These are phyloP conservation scores for Malurus splendens DNA, from an alignment of 2,797 vertebrate genomes.

Conservation along the genomic window DNA sequence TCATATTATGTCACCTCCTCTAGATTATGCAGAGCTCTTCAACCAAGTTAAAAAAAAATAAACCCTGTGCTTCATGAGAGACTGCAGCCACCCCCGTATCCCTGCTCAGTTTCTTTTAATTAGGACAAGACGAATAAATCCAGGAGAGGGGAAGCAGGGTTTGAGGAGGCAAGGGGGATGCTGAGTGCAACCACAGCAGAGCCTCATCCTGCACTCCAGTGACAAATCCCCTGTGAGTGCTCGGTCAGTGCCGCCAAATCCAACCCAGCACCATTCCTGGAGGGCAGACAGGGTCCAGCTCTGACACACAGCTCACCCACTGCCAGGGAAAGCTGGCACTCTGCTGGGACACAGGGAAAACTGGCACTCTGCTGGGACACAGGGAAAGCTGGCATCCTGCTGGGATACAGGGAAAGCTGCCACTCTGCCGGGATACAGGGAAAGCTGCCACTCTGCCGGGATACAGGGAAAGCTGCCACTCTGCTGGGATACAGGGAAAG, in stretches of 20 bases:
- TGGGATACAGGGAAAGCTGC: neutral
- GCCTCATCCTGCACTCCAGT: neutral
- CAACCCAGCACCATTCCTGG: accelerated
- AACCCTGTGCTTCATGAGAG: neutral
- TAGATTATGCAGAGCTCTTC: neutral
- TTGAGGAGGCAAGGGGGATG: neutral
- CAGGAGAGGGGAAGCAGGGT: neutral
- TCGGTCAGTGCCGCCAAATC: accelerated
- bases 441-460: neutral
- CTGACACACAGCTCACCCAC: neutral
- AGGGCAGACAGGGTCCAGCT: neutral
- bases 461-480: neutral
- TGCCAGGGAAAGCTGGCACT: neutral
- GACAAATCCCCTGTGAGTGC: neutral
- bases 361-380: neutral
- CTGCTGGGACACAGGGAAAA: neutral
- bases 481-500: neutral
- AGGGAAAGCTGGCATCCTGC: neutral
- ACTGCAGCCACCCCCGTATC: neutral
- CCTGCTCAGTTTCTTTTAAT: neutral
- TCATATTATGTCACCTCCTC: neutral
- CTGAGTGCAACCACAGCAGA: neutral
- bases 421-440: neutral
- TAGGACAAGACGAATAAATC: neutral
- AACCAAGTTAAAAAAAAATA: neutral